phyloP scores from a whole-genome alignment of 2,113 vertebrate genomes.

The Cyanoderma ruficeps region DNA sequence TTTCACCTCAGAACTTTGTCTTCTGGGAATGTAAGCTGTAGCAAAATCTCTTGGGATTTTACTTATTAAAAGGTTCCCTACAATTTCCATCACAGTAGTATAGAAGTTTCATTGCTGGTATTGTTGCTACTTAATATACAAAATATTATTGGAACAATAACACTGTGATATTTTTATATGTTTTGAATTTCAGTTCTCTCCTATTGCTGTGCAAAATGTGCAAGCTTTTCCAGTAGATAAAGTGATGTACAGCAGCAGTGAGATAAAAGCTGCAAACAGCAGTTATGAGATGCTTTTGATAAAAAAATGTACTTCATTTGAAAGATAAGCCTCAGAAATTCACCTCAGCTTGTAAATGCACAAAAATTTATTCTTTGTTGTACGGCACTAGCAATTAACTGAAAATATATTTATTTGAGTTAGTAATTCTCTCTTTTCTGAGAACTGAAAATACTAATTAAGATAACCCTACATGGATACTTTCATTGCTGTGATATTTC shows the following conservation, averaged over 20 bases:
- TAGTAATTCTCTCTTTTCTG: neutral
- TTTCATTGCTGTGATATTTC: conserved; percentile 4
- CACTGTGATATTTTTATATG: neutral
- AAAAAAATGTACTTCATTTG: neutral
- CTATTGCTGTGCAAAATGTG: neutral
- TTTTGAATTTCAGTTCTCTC: conserved; percentile 1
- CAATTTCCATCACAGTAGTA: neutral
- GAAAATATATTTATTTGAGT: neutral
- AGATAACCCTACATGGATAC: neutral
- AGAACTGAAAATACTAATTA: conserved; percentile 13
- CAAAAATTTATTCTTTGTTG: conserved; percentile 13
- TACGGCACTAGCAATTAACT: conserved; percentile 5
- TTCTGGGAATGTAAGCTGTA: neutral
- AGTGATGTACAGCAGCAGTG: neutral
- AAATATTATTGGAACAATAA: neutral
- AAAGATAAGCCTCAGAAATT: conserved; percentile 42
- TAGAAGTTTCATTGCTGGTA: neutral
- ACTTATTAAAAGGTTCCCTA: neutral
- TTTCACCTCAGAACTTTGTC: neutral
- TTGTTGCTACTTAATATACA: conserved; percentile 12
- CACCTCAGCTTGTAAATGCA: neutral
- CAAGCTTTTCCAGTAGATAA: neutral
- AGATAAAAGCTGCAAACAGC: conserved; percentile 31
- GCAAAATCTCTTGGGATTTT: neutral
- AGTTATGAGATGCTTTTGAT: conserved; percentile 46